A percentile compares a stretch with the other conserved stretches of the same genome.
phyloP scores from a whole-genome alignment of 2,113 vertebrate genomes.

The Anhinga rufa region DNA sequence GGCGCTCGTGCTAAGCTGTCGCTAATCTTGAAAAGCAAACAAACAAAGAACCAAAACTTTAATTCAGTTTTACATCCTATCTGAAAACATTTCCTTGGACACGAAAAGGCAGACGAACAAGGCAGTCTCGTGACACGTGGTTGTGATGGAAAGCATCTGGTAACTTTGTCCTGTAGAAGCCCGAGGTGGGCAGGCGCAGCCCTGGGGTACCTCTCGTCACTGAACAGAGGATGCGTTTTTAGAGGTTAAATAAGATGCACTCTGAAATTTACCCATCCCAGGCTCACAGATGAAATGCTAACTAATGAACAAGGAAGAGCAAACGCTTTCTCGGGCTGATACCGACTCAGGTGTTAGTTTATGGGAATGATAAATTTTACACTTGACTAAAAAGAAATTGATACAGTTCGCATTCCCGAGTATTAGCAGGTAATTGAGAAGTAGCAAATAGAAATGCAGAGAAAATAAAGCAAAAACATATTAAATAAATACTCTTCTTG shows the following conservation, averaged over 20 bases:
- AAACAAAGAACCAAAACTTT: background rate
- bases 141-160: background rate
- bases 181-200: background rate
- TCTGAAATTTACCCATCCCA: background rate
- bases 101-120: background rate
- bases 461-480: background rate
- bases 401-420: background rate
- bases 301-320: conserved; percentile 52
- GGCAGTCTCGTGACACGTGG: background rate
- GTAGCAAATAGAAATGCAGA: background rate
- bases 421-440: background rate
- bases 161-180: background rate
- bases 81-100: background rate
- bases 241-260: background rate
- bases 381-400: background rate
- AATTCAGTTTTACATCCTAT: background rate
- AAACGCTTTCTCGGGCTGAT: background rate
- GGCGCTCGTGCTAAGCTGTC: background rate
- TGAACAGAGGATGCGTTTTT: background rate
- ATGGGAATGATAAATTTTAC: background rate
- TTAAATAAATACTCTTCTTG: background rate
- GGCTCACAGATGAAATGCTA: conserved; percentile 32
- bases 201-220: background rate
- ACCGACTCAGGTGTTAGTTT: background rate
- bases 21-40: background rate